Conservation (phyloP, 2,797 vertebrate species). For the Myripristis murdjan region DNA sequence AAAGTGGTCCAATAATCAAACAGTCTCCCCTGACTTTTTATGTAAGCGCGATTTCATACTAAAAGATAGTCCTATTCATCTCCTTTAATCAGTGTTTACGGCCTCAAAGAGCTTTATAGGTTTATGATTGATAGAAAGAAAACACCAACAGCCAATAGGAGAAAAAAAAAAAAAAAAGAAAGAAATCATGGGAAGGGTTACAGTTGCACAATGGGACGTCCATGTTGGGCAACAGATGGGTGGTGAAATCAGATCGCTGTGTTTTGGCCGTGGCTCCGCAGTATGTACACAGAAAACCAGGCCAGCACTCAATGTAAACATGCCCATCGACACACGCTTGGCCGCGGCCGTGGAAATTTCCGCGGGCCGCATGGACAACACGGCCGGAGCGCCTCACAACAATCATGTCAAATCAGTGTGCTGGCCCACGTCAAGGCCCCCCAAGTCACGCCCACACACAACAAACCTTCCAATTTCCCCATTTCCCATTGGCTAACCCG, state of each 20-base stretch:
- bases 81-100: too few species aligned
- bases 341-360: constrained; percentile 76
- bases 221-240: neutral
- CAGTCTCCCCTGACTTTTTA: too few species aligned
- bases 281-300: constrained; percentile 13
- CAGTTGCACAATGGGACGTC: too few species aligned
- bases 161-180: too few species aligned
- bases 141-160: too few species aligned
- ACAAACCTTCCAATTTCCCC: constrained; percentile 58
- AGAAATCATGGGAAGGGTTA: too few species aligned
- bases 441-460: constrained; percentile 55
- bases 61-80: too few species aligned
- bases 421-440: neutral
- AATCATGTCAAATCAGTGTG: constrained; percentile 24
- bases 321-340: constrained; percentile 12
- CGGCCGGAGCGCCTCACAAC: constrained; percentile 27
- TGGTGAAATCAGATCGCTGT: constrained; percentile 20
- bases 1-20: too few species aligned
- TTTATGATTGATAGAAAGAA: too few species aligned
- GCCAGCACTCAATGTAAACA: constrained; percentile 48
- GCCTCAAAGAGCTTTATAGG: too few species aligned
- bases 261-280: constrained; percentile 3
- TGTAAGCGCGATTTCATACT: too few species aligned
- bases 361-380: constrained; percentile 34
- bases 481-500: constrained; percentile 72